These are phyloP conservation scores for Vimba vimba DNA, from an alignment of 2,113 vertebrate species.

Conservation along the genomic window DNA sequence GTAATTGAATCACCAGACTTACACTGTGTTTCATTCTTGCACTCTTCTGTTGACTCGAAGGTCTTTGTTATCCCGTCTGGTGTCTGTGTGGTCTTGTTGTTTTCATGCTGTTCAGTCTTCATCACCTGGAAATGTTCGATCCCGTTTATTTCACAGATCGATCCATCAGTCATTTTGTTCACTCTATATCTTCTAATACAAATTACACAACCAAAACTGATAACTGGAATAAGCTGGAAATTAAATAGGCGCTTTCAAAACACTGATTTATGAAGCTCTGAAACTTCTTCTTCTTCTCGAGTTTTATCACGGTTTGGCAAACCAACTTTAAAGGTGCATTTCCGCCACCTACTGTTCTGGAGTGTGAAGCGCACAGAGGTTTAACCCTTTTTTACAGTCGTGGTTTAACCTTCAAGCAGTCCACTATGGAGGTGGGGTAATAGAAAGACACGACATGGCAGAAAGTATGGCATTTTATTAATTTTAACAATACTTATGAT, in stretches of 20 bases:
- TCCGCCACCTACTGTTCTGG: too few relatives aligned
- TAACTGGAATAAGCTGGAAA: not conserved
- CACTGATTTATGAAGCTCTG: not conserved
- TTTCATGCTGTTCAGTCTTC: not conserved
- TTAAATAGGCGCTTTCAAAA: not conserved
- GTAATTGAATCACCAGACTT: not conserved
- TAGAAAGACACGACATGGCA: too few relatives aligned
- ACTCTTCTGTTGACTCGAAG: not conserved
- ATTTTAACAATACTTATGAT: too few relatives aligned
- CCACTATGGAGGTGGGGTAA: too few relatives aligned
- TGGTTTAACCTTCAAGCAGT: too few relatives aligned
- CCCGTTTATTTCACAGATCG: not conserved
- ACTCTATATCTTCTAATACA: not conserved
- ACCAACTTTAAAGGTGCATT: too few relatives aligned
- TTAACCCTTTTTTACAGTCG: too few relatives aligned
- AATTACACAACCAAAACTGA: not conserved
- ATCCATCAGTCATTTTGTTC: not conserved
- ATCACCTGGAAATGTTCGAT: not conserved
- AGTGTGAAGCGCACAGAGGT: too few relatives aligned
- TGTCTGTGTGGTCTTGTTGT: not conserved
- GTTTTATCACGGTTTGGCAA: too few relatives aligned
- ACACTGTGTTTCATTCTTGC: not conserved
- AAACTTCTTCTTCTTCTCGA: too few relatives aligned
- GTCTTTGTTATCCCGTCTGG: not conserved
- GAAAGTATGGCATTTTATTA: too few relatives aligned